phyloP scores from a whole-genome alignment of 2,888 invertebrate genomes.

The Deilephila porcellus region DNA sequence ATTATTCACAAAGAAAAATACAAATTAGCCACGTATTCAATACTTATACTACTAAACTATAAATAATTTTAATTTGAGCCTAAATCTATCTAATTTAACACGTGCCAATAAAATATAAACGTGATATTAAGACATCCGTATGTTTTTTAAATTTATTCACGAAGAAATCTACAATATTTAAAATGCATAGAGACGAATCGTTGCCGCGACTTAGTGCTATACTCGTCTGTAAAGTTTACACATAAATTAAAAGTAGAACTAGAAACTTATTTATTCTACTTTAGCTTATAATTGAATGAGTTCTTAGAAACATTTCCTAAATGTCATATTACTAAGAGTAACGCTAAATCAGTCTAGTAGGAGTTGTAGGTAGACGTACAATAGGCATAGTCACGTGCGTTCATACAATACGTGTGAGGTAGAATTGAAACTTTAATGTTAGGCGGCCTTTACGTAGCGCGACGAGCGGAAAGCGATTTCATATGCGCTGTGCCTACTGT shows the following conservation, averaged over 20 bases:
- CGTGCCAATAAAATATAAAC: constrained; percentile 77
- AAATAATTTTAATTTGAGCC: constrained; percentile 56
- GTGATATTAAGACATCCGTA: constrained; percentile 69
- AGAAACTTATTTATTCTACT: constrained; percentile 58
- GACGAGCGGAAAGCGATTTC: constrained; percentile 10
- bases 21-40: constrained; percentile 38
- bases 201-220: constrained; percentile 69
- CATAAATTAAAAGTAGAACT: constrained; percentile 51
- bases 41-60: constrained; percentile 50
- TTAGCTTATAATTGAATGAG: constrained; percentile 64
- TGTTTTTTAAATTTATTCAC: constrained; percentile 47
- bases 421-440: constrained; percentile 44
- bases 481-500: constrained; percentile 9
- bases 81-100: constrained; percentile 66
- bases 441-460: constrained; percentile 20
- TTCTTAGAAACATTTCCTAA: constrained; percentile 57
- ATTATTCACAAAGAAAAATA: constrained; percentile 48
- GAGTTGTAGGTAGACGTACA: constrained; percentile 68
- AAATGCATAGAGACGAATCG: constrained; percentile 75
- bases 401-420: constrained; percentile 68
- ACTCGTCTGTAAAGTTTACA: constrained; percentile 50
- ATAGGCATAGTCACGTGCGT: constrained; percentile 67
- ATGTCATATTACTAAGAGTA: constrained; percentile 70
- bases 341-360: constrained; percentile 82
- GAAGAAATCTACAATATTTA: constrained; percentile 47